Conservation (phyloP, 2,888 invertebrate genomes). For the Andrena dorsata region DNA sequence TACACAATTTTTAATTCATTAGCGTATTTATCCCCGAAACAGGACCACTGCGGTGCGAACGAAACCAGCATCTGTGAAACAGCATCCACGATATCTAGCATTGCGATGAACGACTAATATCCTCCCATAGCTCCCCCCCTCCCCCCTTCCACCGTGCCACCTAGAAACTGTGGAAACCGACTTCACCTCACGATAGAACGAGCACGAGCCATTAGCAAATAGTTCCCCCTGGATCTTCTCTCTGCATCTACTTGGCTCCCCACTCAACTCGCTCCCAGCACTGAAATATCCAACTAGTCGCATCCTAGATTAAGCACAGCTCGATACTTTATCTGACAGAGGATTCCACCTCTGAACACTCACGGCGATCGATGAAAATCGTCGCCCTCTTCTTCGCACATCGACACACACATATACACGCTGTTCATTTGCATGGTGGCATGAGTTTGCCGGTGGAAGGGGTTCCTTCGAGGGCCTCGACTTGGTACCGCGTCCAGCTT, state of each 20-base stretch:
- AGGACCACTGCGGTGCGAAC: background rate
- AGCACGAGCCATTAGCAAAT: constrained; percentile 30
- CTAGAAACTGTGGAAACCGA: background rate
- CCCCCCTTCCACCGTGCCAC: background rate
- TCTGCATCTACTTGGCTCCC: constrained; percentile 4
- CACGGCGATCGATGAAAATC: background rate
- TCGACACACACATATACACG: constrained; percentile 4
- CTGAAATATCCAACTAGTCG: background rate
- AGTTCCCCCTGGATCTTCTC: constrained; percentile 2
- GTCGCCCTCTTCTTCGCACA: background rate
- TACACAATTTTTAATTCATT: background rate
- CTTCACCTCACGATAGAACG: background rate
- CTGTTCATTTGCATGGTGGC: constrained; percentile 52
- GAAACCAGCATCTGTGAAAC: background rate
- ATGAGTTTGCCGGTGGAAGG: constrained; percentile 51
- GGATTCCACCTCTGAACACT: background rate
- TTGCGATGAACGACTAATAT: background rate
- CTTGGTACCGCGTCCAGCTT: constrained; percentile 24
- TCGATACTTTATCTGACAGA: background rate
- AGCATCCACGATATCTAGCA: background rate
- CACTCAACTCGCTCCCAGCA: background rate
- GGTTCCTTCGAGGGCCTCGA: background rate
- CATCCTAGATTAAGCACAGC: background rate
- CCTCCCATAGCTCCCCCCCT: background rate
- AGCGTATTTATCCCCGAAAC: background rate